phyloP scores from a whole-genome alignment of 2,888 invertebrate genomes.

The Eristalis intricaria region DNA sequence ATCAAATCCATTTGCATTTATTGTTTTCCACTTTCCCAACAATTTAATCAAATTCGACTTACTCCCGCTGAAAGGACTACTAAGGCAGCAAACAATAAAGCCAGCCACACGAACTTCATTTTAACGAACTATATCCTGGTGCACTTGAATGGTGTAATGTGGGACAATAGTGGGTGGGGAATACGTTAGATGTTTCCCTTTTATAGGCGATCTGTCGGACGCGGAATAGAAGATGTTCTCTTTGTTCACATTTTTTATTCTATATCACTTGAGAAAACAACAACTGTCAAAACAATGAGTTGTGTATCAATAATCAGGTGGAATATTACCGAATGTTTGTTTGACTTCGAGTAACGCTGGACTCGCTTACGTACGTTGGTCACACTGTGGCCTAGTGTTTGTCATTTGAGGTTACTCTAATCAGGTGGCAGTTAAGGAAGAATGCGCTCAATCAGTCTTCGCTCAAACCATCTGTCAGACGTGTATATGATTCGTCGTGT shows the following conservation, averaged over 20 bases:
- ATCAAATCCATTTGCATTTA: not conserved
- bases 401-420: not conserved
- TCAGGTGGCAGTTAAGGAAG: not conserved
- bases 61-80: constrained; percentile 18
- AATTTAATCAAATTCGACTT: not conserved
- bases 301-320: not conserved
- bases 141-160: not conserved
- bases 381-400: not conserved
- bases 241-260: not conserved
- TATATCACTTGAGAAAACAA: not conserved
- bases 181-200: not conserved
- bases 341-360: too few relatives aligned
- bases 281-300: not conserved
- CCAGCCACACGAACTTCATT: constrained; percentile 39
- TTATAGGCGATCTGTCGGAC: not conserved
- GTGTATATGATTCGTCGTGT: too few relatives aligned
- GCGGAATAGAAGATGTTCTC: not conserved
- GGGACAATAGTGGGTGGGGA: not conserved
- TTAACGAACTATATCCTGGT: not conserved
- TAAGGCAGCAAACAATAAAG: constrained; percentile 17
- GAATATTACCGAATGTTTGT: not conserved
- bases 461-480: too few relatives aligned
- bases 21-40: not conserved
- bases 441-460: not conserved
- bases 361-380: too few relatives aligned